Percentiles rank a stretch among this genome's conserved stretches.
phyloP scores from a whole-genome alignment of 2,113 vertebrate genomes.

The Chionodraco myersi region DNA sequence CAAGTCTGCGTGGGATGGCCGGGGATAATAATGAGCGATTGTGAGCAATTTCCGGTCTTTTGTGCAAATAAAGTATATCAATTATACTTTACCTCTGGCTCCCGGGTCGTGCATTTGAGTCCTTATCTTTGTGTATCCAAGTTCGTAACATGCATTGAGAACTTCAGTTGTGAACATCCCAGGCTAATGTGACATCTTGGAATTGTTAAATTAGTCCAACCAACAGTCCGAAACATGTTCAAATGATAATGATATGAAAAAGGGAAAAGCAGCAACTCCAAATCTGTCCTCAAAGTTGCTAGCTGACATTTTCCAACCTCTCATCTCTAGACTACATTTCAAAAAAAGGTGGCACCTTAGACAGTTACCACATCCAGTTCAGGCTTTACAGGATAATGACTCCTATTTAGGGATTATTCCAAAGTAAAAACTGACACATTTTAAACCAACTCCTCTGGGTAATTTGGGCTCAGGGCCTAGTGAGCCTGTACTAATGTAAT shows the following conservation, averaged over 20 bases:
- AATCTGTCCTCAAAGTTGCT: too few species aligned
- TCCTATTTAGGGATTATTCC: constrained; percentile 67
- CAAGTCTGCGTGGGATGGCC: too few species aligned
- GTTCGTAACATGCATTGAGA: neutral
- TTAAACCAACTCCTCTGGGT: constrained; percentile 7
- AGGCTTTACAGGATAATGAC: constrained; percentile 29
- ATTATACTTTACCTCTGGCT: too few species aligned
- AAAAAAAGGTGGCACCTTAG: neutral
- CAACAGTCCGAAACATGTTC: too few species aligned
- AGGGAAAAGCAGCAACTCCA: too few species aligned
- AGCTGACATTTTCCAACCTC: neutral
- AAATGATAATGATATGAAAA: too few species aligned
- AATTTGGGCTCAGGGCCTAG: constrained; percentile 46
- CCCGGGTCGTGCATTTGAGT: too few species aligned
- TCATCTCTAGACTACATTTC: neutral
- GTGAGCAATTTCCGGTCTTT: too few species aligned
- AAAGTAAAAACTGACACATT: constrained; percentile 39
- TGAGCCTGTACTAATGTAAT: constrained; percentile 32
- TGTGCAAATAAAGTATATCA: too few species aligned
- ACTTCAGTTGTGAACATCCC: neutral
- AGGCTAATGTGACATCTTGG: too few species aligned
- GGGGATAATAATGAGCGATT: too few species aligned
- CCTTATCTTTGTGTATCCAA: too few species aligned
- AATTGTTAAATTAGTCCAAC: neutral
- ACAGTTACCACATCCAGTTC: constrained; percentile 4